Evolutionary conservation across 2,888 invertebrate species (phyloP), one percentile per base, ranked within the genome.

Genomic region (Drosophila testacea): DNA sequence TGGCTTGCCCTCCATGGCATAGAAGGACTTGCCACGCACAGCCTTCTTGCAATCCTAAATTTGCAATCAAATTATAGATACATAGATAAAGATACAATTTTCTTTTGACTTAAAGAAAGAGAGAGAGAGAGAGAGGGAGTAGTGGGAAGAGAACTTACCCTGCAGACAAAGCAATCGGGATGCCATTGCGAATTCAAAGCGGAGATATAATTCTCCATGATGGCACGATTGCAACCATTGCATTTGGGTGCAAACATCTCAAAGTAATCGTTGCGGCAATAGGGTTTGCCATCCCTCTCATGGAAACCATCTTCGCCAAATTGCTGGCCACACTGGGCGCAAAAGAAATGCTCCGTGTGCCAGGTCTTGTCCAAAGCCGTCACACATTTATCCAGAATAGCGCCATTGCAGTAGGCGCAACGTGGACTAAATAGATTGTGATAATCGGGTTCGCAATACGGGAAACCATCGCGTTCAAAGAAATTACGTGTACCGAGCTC

Each of bases 301-400:
- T 99, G 99, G 94, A 99, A 99, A 41, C 99, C 99, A 73, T 98
- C 98, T 88, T 99, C 98, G 10, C 98, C 99, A 91, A 99, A 98
- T 92, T 97, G 97, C 91, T 97, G 97, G 46, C 98, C 98, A 92
- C 99, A 99, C 91, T 98, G 98, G 75, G 98, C 97, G 93, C 99
- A 99, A 94, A 98, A 97, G 95, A 99, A 99, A 93, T 99, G 99
- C 92, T 99, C 99, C 89, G 98, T 98, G 92, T 99, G 99, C 98
- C 98, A 99, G 79, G 98, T 98, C 93, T 97, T 97, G 92, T 98
- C 98, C 92, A 99, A 93, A 9, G 99, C 99, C 1, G 98, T 98
- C 73, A 99, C 98, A 94, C 99, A 99, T 97, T 99, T 98, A 98
- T 99, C 99, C 92, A 99, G 95, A 92, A 99, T 99, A 52, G 99